Percentiles rank a stretch among this genome's conserved stretches.
Evolutionary conservation across 2,888 invertebrate genomes (phyloP).

Genomic region (Argyresthia goedartella): DNA sequence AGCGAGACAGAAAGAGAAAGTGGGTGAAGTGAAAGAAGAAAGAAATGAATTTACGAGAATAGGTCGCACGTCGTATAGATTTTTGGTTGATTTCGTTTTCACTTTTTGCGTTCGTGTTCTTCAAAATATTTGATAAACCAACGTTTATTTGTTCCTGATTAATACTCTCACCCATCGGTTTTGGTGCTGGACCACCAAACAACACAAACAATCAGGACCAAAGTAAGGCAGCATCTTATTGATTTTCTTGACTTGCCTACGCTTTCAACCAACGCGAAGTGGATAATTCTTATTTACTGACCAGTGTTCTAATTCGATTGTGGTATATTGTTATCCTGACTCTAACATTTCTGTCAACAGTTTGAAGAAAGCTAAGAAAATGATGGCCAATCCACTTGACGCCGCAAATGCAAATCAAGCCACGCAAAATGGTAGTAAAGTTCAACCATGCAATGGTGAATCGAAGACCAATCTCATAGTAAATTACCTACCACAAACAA

Average conservation of each 20-base stretch:
- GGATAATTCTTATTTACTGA: slow-evolving; percentile 44
- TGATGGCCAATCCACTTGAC: slow-evolving; percentile 68
- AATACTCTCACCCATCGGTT: slow-evolving; percentile 56
- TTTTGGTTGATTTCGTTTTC: slow-evolving; percentile 71
- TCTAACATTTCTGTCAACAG: background rate
- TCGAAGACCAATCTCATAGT: slow-evolving; percentile 99
- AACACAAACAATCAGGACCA: slow-evolving; percentile 38
- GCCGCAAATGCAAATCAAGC: slow-evolving; percentile 66
- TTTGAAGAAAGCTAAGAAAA: slow-evolving; percentile 27
- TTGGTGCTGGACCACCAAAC: slow-evolving; percentile 38
- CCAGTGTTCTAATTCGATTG: slow-evolving; percentile 43
- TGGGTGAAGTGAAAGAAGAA: slow-evolving; percentile 41
- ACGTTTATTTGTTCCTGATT: slow-evolving; percentile 56
- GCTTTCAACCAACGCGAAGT: slow-evolving; percentile 69
- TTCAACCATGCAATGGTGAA: slow-evolving; percentile 82
- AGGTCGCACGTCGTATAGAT: slow-evolving; percentile 69
- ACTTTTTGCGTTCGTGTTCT: slow-evolving; percentile 68
- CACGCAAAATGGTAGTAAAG: slow-evolving; percentile 83
- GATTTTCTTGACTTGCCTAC: slow-evolving; percentile 71
- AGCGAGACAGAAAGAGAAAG: slow-evolving; percentile 48
- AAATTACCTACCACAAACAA: slow-evolving; percentile 99
- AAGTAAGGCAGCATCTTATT: slow-evolving; percentile 69
- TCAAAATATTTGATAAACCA: slow-evolving; percentile 64
- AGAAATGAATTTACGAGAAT: slow-evolving; percentile 71
- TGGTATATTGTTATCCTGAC: slow-evolving; percentile 18